Evolutionary conservation across 1,140 invertebrate genomes (phyloP), one percentile per base, ranked within the genome.

Genomic region (Whitmania pigra): DNA sequence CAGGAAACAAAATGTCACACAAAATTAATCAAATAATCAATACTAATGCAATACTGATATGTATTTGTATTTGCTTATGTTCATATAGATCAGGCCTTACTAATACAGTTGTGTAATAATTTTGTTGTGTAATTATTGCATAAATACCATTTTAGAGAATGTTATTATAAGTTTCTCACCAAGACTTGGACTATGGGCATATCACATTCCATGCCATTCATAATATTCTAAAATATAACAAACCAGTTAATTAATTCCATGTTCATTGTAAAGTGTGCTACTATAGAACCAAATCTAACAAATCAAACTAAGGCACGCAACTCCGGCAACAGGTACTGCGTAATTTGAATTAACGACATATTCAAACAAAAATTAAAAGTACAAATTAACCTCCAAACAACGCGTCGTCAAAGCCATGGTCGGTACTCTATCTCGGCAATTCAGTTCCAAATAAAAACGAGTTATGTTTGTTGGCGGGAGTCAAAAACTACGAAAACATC

Each of bases 121-220:
- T n/a, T n/a, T n/a, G n/a, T n/a, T n/a, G n/a, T n/a, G n/a, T n/a
- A n/a, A n/a, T n/a, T n/a, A n/a, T n/a, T n/a, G n/a, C n/a, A n/a
- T n/a, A n/a, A n/a, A n/a, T n/a, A n/a, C n/a, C n/a, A n/a, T n/a
- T n/a, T n/a, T n/a, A n/a, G n/a, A n/a, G n/a, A n/a, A n/a, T n/a
- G n/a, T n/a, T n/a, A n/a, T n/a, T n/a, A n/a, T n/a, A n/a, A 27
- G 22, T 55, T 63, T 79, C 85, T 87, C 74, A 88, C 88, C 75
- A 91, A 77, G 53, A 90, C 85, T 83, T 91, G 89, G 74, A 90
- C 83, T 31, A 91, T 80, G 1, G 89, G 89, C 66, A 87, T 85
- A 6, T 86, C 79, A 73, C 87, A 84, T 70, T 86, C 84, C 13
- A 85, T 86, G 7, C 88, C 88, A 75, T 80, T 85, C 85, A 89